Evolutionary conservation across 2,888 invertebrate genomes (phyloP).

Genomic region (Podabrus alpinus): DNA sequence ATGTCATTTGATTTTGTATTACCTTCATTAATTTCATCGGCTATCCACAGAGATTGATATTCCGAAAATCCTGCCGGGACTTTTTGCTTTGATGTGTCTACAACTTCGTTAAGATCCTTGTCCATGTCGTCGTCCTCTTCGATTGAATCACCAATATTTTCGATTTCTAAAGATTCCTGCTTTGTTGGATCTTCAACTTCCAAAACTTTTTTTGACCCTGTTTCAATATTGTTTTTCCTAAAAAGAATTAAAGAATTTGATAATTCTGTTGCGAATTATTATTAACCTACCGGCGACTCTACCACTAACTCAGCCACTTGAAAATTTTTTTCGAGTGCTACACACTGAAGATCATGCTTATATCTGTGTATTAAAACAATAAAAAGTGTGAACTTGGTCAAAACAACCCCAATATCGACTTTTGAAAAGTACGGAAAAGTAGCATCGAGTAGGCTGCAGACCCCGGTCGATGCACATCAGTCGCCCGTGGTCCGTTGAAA

Average conservation of each 20-base stretch:
- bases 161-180: slow-evolving; percentile 76
- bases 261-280: not conserved
- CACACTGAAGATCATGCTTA: too few relatives aligned
- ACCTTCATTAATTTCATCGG: slow-evolving; percentile 68
- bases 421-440: too few relatives aligned
- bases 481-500: too few relatives aligned
- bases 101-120: slow-evolving; percentile 68
- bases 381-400: too few relatives aligned
- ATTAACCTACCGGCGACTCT: too few relatives aligned
- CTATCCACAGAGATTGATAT: slow-evolving; percentile 95
- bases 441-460: too few relatives aligned
- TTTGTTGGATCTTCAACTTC: slow-evolving; percentile 66
- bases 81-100: slow-evolving; percentile 64
- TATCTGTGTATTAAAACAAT: too few relatives aligned
- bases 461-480: too few relatives aligned
- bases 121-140: slow-evolving; percentile 92
- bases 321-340: too few relatives aligned
- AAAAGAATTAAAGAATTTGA: not conserved
- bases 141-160: slow-evolving; percentile 87
- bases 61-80: slow-evolving; percentile 96
- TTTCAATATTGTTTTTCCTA: not conserved
- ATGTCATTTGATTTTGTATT: slow-evolving; percentile 62
- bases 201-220: slow-evolving; percentile 50
- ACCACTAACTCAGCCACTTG: too few relatives aligned
- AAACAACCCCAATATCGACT: too few relatives aligned